Conservation (phyloP, 2,113 vertebrate species). For the Pteruthius melanotis region DNA sequence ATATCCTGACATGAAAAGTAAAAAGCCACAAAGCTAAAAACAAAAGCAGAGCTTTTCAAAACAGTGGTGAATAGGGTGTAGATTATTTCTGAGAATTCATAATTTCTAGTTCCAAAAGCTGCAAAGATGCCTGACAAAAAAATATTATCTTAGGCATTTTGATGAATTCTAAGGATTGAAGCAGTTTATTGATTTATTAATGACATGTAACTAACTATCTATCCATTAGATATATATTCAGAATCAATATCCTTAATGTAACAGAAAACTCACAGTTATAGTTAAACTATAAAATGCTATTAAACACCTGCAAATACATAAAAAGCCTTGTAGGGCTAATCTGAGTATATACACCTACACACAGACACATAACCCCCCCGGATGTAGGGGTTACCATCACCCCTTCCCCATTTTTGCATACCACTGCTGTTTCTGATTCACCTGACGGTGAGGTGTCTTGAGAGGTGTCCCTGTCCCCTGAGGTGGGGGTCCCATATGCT, state of each 20-base stretch:
- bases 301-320: neutral
- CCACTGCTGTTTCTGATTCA: neutral
- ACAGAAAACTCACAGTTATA: neutral
- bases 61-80: neutral
- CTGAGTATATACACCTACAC: too few species aligned
- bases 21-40: neutral
- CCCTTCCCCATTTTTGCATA: neutral
- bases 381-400: neutral
- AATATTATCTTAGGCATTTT: neutral
- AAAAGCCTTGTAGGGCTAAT: neutral
- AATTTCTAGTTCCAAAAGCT: neutral
- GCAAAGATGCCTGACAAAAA: neutral
- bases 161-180: neutral
- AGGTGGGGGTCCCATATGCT: neutral
- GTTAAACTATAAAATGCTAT: neutral
- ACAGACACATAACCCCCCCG: rapidly evolving
- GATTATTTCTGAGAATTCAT: neutral
- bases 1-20: neutral
- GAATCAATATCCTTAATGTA: neutral
- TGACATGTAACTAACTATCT: neutral
- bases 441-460: neutral
- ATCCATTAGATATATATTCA: neutral
- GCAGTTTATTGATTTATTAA: neutral
- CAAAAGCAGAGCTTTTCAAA: neutral
- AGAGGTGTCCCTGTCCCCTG: rapidly evolving